Evolutionary conservation across 2,888 invertebrate species (phyloP), one percentile per base, ranked within the genome.

Genomic region (Cynaeus angustus): DNA sequence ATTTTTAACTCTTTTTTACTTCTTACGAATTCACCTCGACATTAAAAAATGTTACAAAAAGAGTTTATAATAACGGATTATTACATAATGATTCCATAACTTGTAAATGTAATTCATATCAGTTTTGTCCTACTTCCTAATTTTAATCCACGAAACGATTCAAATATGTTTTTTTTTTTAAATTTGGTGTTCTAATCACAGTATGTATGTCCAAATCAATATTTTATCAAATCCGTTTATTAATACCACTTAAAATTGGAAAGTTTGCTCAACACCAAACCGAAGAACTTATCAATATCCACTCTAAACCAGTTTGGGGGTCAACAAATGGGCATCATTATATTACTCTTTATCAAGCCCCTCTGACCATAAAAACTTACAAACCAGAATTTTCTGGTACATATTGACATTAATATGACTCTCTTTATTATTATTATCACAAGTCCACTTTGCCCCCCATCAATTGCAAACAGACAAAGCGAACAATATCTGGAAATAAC

Each of bases 311-410:
- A 74, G 83, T 80, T 82, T 48, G 37, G 70, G 76, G 82, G 82
- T 81, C 83, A 82, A 74, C 73, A 79, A 78, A 77, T 75, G 77
- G 78, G 78, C 78, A 77, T 75, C 70, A 68, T n/a, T n/a, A 71
- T 69, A 76, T 75, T 75, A 58, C 75, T 70, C 68, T 66, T 83
- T 83, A 83, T 83, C 83, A 77, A 86, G 87, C 88, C 89, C 88
- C 88, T 86, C 87, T 88, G 89, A 89, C 87, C 89, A 86, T 84
- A 85, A 86, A 87, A 86, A 87, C 74, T 86, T 84, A 83, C 82
- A 74, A 82, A 85, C 89, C 82, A 86, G 89, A 87, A 86, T 85
- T 86, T 87, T 87, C 89, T 84, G 85, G 89, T 85, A 86, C 50
- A 65, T 80, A 81, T 81, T 81, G 81, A 83, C 81, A 80, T 80